Conservation (phyloP, 2,888 invertebrate species). For the Lasius platythorax region DNA sequence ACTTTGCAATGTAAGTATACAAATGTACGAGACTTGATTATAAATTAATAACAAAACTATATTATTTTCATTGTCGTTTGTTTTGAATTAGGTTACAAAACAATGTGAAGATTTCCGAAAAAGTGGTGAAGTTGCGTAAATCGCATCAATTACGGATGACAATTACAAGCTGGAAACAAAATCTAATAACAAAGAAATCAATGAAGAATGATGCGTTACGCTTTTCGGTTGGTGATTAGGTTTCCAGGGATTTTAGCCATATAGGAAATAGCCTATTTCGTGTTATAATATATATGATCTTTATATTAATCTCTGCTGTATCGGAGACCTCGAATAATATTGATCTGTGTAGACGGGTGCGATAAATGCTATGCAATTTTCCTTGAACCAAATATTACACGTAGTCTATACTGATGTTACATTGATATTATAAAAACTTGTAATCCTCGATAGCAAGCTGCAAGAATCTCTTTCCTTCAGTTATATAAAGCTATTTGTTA, state of each 20-base stretch:
- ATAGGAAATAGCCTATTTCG: constrained; percentile 44
- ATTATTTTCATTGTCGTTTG: constrained; percentile 43
- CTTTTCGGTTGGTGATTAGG: constrained; percentile 25
- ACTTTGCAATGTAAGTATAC: constrained; percentile 86
- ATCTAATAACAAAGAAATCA: constrained; percentile 8
- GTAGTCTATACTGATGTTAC: constrained; percentile 34
- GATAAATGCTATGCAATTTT: constrained; percentile 49
- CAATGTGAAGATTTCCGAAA: not conserved
- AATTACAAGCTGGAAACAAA: not conserved
- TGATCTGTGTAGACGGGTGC: constrained; percentile 40
- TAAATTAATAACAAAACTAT: constrained; percentile 4
- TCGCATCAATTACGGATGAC: not conserved
- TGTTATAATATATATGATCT: constrained; percentile 43
- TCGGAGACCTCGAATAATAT: constrained; percentile 14
- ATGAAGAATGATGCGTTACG: constrained; percentile 32
- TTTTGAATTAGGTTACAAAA: constrained; percentile 24
- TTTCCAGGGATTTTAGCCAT: constrained; percentile 44
- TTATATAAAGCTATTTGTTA: constrained; percentile 59
- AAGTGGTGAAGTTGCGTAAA: not conserved
- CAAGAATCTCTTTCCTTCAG: constrained; percentile 24
- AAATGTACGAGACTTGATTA: not conserved
- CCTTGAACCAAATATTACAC: constrained; percentile 46
- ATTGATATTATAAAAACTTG: constrained; percentile 31
- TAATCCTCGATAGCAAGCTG: constrained; percentile 38
- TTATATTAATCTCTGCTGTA: constrained; percentile 41